These are phyloP conservation scores for Parazoanthus atlanticus DNA, from an alignment of 92 coral and sea anemone species.

Conservation along the genomic window DNA sequence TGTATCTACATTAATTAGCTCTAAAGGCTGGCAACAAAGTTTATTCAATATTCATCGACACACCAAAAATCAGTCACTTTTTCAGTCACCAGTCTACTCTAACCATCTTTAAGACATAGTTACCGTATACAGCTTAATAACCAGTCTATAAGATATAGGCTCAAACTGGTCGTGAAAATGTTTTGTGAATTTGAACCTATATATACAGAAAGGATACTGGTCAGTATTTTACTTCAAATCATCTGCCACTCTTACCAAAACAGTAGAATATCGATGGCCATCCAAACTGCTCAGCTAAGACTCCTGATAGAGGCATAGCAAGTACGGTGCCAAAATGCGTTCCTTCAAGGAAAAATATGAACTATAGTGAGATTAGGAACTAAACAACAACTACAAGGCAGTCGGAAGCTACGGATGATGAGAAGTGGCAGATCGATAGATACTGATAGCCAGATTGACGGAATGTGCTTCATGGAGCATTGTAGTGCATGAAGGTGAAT, in stretches of 20 bases:
- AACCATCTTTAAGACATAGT: neutral
- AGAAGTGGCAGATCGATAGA: too few relatives aligned
- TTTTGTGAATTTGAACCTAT: too few relatives aligned
- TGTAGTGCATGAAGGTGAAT: too few relatives aligned
- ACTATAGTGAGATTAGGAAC: neutral
- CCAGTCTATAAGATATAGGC: neutral
- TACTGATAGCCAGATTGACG: too few relatives aligned
- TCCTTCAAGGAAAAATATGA: constrained; percentile 51
- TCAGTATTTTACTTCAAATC: too few relatives aligned
- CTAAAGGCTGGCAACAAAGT: too few relatives aligned
- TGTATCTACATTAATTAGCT: too few relatives aligned
- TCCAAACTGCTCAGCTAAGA: constrained; percentile 76
- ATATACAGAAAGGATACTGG: neutral
- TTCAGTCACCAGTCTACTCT: neutral
- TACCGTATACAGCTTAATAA: neutral
- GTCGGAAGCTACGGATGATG: too few relatives aligned
- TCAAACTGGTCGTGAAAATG: neutral
- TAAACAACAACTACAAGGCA: neutral
- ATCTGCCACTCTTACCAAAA: constrained; percentile 72
- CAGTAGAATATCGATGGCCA: constrained; percentile 94
- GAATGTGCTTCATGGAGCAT: too few relatives aligned
- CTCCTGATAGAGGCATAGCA: constrained; percentile 94
- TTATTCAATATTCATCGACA: neutral
- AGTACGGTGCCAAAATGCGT: constrained; percentile 87
- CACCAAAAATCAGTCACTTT: neutral